Conservation (phyloP, 2,888 invertebrate species). For the Leucophenga maculata region DNA sequence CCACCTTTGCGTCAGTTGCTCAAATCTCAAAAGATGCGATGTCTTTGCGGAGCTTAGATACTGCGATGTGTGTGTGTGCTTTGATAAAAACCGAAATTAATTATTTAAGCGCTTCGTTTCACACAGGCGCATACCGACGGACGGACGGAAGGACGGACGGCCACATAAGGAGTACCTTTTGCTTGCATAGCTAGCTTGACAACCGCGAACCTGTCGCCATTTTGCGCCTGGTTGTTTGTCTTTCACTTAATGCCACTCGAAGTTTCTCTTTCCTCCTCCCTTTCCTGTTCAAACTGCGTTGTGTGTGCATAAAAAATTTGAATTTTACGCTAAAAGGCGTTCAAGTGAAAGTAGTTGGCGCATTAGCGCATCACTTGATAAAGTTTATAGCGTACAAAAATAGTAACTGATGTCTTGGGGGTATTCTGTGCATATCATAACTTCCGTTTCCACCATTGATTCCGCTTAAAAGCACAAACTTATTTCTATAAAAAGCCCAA, state of each 20-base stretch:
- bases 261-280: slow-evolving; percentile 30
- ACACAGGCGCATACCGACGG: too few species aligned
- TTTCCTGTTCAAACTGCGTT: slow-evolving; percentile 40
- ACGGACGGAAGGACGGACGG: too few species aligned
- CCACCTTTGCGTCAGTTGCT: slow-evolving; percentile 33
- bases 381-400: slow-evolving; percentile 37
- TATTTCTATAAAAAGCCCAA: slow-evolving; percentile 23
- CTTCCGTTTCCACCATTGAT: not conserved
- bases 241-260: not conserved
- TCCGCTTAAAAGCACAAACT: not conserved
- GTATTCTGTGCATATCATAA: too few species aligned
- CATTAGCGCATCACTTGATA: slow-evolving; percentile 48
- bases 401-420: slow-evolving; percentile 36
- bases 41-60: slow-evolving; percentile 28
- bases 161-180: too few species aligned
- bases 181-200: not conserved
- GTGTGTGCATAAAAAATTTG: slow-evolving; percentile 54
- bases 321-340: slow-evolving; percentile 52
- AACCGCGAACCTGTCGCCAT: not conserved
- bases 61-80: slow-evolving; percentile 36
- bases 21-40: slow-evolving; percentile 42
- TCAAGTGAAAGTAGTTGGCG: slow-evolving; percentile 63
- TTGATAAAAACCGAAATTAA: slow-evolving; percentile 65
- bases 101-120: slow-evolving; percentile 51
- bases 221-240: not conserved